Percentiles rank a stretch among this genome's conserved stretches.
These are phyloP conservation scores for Habrosyne pyritoides DNA, from an alignment of 2,888 invertebrate genomes.

Conservation along the genomic window DNA sequence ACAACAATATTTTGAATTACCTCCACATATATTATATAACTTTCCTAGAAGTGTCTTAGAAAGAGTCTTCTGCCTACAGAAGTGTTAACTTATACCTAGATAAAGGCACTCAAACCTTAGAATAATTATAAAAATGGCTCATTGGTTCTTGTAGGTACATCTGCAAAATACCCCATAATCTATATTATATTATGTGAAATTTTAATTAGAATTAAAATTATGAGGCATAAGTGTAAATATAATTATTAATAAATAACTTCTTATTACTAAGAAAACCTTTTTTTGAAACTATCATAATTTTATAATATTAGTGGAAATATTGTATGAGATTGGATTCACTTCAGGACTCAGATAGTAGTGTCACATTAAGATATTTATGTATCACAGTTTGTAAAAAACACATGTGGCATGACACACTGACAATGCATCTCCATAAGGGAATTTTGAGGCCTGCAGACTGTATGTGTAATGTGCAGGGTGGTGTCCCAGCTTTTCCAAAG, in stretches of 20 bases:
- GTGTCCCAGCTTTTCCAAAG: no score
- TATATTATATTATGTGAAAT: not conserved
- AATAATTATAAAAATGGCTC: conserved; percentile 61
- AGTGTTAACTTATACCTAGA: conserved; percentile 31
- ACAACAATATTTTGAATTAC: not conserved
- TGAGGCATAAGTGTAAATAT: not conserved
- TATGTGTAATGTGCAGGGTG: no score
- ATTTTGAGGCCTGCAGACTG: no score
- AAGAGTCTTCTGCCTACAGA: not conserved
- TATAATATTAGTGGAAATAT: not conserved
- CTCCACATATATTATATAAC: conserved; percentile 6
- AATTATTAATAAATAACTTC: not conserved
- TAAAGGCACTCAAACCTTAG: conserved; percentile 60
- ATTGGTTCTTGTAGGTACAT: conserved; percentile 68
- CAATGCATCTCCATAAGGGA: no score
- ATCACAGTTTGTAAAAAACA: no score
- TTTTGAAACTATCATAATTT: not conserved
- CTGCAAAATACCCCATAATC: conserved; percentile 37
- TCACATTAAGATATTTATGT: no score
- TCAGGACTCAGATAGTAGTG: no score
- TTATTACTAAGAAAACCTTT: not conserved
- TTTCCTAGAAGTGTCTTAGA: not conserved
- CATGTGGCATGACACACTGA: no score
- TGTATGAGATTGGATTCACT: not conserved
- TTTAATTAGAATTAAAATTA: not conserved